Percentiles rank a stretch among this genome's conserved stretches.
phyloP scores from a whole-genome alignment of 2,797 vertebrate species.

The Lindbergichthys nudifrons region DNA sequence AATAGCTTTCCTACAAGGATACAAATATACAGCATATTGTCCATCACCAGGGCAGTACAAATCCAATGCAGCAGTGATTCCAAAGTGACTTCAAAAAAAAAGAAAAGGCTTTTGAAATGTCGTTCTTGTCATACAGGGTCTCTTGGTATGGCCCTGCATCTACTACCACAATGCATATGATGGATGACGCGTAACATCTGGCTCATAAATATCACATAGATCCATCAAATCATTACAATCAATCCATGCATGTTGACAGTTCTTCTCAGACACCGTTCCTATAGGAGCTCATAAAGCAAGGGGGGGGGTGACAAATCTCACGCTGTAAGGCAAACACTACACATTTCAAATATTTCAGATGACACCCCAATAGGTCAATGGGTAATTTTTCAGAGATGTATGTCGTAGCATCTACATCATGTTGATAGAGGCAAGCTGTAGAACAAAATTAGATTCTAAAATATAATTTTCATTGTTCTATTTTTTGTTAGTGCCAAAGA shows the following conservation, averaged over 20 bases:
- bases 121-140: constrained; percentile 25
- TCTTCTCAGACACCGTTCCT: constrained; percentile 23
- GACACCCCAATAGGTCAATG: constrained; percentile 38
- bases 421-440: constrained; percentile 37
- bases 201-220: constrained; percentile 63
- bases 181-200: constrained; percentile 45
- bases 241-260: constrained; percentile 34
- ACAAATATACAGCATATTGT: constrained; percentile 28
- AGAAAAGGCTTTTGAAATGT: constrained; percentile 34
- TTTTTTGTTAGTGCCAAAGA: constrained; percentile 12
- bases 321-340: constrained; percentile 43
- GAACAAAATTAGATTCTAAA: constrained; percentile 27
- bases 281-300: constrained; percentile 59
- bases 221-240: constrained; percentile 65
- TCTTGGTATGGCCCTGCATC: constrained; percentile 24
- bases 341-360: constrained; percentile 46
- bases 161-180: constrained; percentile 34
- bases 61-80: constrained; percentile 57
- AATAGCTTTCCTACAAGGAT: constrained; percentile 33
- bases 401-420: constrained; percentile 44
- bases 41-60: constrained; percentile 53
- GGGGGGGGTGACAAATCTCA: constrained; percentile 63
- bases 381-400: constrained; percentile 49
- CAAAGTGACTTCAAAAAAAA: constrained; percentile 26
- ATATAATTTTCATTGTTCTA: constrained; percentile 19